Conservation (phyloP, 2,797 vertebrate species). For the Cuniculus paca region DNA sequence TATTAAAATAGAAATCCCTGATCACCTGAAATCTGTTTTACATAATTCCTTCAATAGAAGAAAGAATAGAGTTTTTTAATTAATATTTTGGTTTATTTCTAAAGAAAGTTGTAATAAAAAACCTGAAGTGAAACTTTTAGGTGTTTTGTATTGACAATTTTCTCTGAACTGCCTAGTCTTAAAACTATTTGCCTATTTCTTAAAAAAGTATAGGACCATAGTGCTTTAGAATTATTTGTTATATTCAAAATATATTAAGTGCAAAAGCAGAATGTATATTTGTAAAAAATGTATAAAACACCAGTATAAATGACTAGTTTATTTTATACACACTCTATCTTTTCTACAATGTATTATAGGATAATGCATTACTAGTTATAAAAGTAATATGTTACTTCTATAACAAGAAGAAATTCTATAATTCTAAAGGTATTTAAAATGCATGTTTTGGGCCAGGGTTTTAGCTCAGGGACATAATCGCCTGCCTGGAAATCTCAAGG, state of each 20-base stretch:
- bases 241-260: neutral
- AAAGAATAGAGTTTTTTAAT: neutral
- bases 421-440: neutral
- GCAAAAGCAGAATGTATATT: conserved; percentile 22
- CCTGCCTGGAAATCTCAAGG: too few species aligned
- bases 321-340: neutral
- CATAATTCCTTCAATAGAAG: conserved; percentile 24
- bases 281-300: conserved; percentile 34
- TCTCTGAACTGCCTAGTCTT: neutral
- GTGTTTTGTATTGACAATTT: neutral
- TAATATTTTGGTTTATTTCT: conserved; percentile 44
- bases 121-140: conserved; percentile 21
- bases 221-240: neutral
- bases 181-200: neutral
- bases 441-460: too few species aligned
- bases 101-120: conserved; percentile 4
- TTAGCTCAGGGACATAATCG: too few species aligned
- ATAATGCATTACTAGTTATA: neutral
- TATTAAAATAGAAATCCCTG: conserved; percentile 19
- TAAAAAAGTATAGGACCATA: neutral
- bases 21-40: conserved; percentile 1
- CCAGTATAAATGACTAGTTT: neutral
- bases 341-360: neutral
- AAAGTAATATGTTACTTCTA: neutral
- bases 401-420: neutral